Evolutionary conservation across 92 coral and sea anemone genomes (phyloP), one percentile per base, ranked within the genome.

Genomic region (Porites cylindrica): DNA sequence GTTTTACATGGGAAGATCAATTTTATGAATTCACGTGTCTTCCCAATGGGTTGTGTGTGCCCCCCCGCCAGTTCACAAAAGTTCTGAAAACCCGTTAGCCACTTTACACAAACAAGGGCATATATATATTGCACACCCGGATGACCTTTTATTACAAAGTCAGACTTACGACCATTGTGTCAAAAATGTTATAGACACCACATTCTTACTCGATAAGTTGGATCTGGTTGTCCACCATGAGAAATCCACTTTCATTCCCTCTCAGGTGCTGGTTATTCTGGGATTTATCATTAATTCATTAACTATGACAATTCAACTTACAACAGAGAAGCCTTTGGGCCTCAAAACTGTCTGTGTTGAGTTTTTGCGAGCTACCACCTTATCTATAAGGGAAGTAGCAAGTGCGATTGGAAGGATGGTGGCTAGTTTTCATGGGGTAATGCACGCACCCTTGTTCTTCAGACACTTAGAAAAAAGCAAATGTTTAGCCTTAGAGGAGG

Each of bases 11-110:
- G 32, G 3, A 29, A 29, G 32, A 29, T 2, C 32, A 29, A 88
- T 62, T 88, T 69, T 23, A 90, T 80, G 93, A 89, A 86, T 18
- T 90, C 84, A 14, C 60, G 80, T 64, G 93, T 68, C 72, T 68
- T 20, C 72, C 29, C 10, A 68, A 68, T 68, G 72, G 72, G 29
- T 68, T 19, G 14, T 64, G 68, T 76, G 66, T 74, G n/a, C 88
- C 23, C 85, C 82, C 51, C 43, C 32, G 82, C 26, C 66, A 84
- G 20, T 78, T 78, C 66, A 83, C 89, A 52, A 78, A 83, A 83
- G 53, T 78, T 21, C 71, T 79, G 51, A 79, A 89, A 89, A 14
- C 81, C 89, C 16, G 51, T 89, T 29, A 52, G 19, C 92, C 7
- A 20, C 69, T 18, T 72, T 89, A 60, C 92, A 66, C 66, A 84